Evolutionary conservation across 2,888 invertebrate species (phyloP).

Genomic region (Subacronicta megacephala): DNA sequence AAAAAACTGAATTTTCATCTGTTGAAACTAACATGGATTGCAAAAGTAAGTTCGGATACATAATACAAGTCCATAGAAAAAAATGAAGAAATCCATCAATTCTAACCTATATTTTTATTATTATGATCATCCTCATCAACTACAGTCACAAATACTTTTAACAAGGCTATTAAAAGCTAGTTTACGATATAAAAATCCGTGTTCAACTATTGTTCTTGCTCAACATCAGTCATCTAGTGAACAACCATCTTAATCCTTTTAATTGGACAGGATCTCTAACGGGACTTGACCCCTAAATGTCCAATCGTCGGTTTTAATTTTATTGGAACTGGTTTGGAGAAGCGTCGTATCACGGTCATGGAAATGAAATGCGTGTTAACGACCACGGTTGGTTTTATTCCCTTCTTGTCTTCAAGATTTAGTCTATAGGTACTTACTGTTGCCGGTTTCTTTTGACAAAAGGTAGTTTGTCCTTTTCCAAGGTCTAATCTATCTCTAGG

Average conservation of each 20-base stretch:
- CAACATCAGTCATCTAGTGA: conserved; percentile 8
- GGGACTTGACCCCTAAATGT: conserved; percentile 58
- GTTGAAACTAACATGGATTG: too few species aligned
- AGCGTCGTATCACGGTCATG: conserved; percentile 42
- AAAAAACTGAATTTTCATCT: too few species aligned
- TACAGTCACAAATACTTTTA: too few species aligned
- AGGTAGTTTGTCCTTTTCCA: too few species aligned
- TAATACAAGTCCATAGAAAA: too few species aligned
- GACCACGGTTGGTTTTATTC: conserved; percentile 18
- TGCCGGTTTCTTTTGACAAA: too few species aligned
- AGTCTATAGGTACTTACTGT: conserved; percentile 2
- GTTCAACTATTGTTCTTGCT: not conserved
- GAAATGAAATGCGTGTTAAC: conserved; percentile 39
- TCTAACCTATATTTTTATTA: too few species aligned
- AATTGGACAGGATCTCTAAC: conserved; percentile 70
- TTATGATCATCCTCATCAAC: too few species aligned
- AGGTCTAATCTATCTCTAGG: too few species aligned
- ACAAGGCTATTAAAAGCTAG: not conserved
- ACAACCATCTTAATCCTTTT: conserved; percentile 59
- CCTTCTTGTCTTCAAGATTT: conserved; percentile 22
- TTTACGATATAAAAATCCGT: not conserved
- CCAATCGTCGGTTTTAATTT: conserved; percentile 50
- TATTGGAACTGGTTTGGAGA: conserved; percentile 54
- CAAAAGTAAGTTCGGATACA: too few species aligned
- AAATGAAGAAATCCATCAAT: too few species aligned